Conservation (phyloP, 2,797 vertebrate species). For the Sardinella longiceps region DNA sequence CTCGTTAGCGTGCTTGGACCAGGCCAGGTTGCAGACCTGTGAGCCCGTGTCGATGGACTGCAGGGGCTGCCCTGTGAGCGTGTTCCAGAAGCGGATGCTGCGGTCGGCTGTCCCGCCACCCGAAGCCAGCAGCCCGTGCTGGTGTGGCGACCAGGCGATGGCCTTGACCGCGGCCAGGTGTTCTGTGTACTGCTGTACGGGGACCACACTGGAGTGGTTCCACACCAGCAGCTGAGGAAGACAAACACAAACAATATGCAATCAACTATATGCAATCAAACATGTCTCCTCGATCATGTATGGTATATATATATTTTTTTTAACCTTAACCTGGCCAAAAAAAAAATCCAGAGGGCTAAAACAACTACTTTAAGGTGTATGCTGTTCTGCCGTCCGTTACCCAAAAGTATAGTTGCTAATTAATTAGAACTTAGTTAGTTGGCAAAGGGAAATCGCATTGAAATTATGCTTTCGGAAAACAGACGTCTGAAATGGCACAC, state of each 20-base stretch:
- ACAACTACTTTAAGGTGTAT: neutral
- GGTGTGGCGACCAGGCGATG: conserved; percentile 98
- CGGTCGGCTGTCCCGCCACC: conserved; percentile 95
- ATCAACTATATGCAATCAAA: neutral
- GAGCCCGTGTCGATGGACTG: conserved; percentile 97
- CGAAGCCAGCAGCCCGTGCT: conserved; percentile 93
- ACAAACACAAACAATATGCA: neutral
- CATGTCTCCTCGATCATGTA: too few species aligned
- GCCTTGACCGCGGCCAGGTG: conserved; percentile 97
- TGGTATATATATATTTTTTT: too few species aligned
- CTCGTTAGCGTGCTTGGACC: conserved; percentile 98
- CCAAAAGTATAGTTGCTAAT: too few species aligned
- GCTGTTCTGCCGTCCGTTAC: too few species aligned
- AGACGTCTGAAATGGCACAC: too few species aligned
- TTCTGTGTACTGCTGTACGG: conserved; percentile 96
- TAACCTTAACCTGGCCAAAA: too few species aligned
- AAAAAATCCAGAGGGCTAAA: too few species aligned
- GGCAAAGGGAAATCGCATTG: too few species aligned
- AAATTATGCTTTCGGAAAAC: too few species aligned
- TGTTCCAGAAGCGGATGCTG: conserved; percentile 99
- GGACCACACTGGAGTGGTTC: conserved; percentile 95
- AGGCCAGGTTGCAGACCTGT: conserved; percentile 98
- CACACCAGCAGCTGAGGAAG: conserved; percentile 88
- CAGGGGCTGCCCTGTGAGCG: conserved; percentile 91
- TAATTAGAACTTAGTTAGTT: too few species aligned